Base-by-base conservation (phyloP, 2,797 vertebrate species). In the Sebastes alutus region DNA sequence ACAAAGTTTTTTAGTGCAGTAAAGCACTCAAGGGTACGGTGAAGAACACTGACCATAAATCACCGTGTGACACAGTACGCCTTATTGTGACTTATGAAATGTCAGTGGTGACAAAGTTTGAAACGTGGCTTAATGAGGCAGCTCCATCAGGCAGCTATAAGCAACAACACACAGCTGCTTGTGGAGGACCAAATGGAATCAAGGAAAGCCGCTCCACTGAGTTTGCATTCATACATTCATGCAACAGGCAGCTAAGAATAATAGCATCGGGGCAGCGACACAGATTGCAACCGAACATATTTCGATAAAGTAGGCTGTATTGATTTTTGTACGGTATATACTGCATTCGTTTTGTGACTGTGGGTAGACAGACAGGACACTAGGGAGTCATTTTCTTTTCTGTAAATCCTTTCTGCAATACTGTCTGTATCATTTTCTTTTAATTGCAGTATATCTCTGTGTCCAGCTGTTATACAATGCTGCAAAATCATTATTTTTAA, bases 31-130 rank as follows among this genome's bases (percentile, higher is more conserved):
- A 87, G 84, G 87, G 90, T 87, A 79, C 67, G 81, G 78, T 80
- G 83, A 78, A 72, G 84, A 90, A 91, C 87, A 91, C 72, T 90
- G 73, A 88, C 85, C 87, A 92, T 94, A 91, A 94, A 94, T 94
- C 93, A 93, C 67, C 1, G 32, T 13, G 58, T 87, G 89, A 87
- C 92, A 88, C 83, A 20, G 25, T 63, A 63, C 81, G 70, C 64
- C 29, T 74, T 83, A 77, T 85, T 88, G 74, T 84, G 78, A 89
- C 79, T 87, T 84, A 88, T 84, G 85, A 84, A 87, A 86, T 87
- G 87, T 89, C 84, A 76, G 78, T 80, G 78, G 79, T 89, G 88
- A 89, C 83, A 87, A 88, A 87, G 82, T 90, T 83, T 91, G 88
- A 93, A 90, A 89, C 49, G 88, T 75, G 32, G 88, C 81, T 77